Percentiles rank a stretch among this genome's conserved stretches.
Evolutionary conservation across 2,888 invertebrate genomes (phyloP).

Genomic region (Athetis lepigone): DNA sequence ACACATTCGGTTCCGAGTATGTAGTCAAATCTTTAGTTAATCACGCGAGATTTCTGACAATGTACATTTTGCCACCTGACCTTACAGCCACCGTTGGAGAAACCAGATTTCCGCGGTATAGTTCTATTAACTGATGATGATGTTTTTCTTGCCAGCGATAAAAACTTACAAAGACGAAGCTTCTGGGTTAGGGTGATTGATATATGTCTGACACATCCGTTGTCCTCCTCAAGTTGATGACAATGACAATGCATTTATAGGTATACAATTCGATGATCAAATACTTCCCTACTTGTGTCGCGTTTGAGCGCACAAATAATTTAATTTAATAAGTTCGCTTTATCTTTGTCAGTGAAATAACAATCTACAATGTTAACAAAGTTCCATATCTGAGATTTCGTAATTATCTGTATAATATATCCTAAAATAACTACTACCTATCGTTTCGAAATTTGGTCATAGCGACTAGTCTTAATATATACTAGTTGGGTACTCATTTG

Average conservation of each 20-base stretch:
- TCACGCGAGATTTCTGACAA: conserved; percentile 28
- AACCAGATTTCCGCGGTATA: conserved; percentile 52
- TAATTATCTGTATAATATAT: neutral
- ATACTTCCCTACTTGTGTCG: conserved; percentile 10
- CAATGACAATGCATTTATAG: conserved; percentile 9
- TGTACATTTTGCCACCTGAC: conserved; percentile 28
- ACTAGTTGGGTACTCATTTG: neutral
- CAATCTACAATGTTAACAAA: too few relatives aligned
- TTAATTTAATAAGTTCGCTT: conserved; percentile 12
- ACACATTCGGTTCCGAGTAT: conserved; percentile 13
- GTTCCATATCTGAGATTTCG: neutral
- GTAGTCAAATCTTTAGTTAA: conserved; percentile 3
- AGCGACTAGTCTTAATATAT: neutral
- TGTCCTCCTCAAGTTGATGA: neutral
- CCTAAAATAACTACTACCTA: neutral
- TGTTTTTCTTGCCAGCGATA: conserved; percentile 24
- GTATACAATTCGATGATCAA: neutral
- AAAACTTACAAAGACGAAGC: conserved; percentile 17
- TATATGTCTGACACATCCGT: neutral
- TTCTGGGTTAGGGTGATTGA: conserved; percentile 2
- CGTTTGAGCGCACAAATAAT: conserved; percentile 13
- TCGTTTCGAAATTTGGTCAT: too few relatives aligned
- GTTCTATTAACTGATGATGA: conserved; percentile 9
- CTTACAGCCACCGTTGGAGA: conserved; percentile 12
- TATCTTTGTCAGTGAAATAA: conserved; percentile 1